phyloP scores from a whole-genome alignment of 2,797 vertebrate genomes.

The Danionella dracula region DNA sequence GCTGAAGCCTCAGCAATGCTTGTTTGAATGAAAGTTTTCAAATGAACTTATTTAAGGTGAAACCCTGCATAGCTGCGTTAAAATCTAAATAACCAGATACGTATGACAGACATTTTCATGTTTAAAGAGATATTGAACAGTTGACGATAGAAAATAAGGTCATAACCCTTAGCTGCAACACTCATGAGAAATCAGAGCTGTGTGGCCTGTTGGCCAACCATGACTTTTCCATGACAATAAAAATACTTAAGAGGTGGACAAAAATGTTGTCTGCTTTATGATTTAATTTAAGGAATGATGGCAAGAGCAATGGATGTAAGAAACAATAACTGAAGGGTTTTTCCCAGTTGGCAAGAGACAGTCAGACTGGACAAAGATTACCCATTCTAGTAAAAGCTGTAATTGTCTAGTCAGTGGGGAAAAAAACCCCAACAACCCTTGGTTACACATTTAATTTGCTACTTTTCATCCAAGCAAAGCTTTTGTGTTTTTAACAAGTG shows the following conservation, averaged over 20 bases:
- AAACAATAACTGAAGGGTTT: conserved; percentile 4
- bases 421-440: conserved; percentile 58
- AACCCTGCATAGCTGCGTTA: too few species aligned
- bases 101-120: too few species aligned
- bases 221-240: conserved; percentile 98
- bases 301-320: conserved; percentile 22
- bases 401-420: conserved; percentile 75
- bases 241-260: conserved; percentile 82
- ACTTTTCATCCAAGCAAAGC: conserved; percentile 71
- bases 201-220: conserved; percentile 71
- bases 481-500: conserved; percentile 63
- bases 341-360: conserved; percentile 49
- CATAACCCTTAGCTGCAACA: conserved; percentile 84
- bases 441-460: conserved; percentile 60
- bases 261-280: conserved; percentile 64
- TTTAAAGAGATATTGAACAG: too few species aligned
- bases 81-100: too few species aligned
- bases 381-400: conserved; percentile 64
- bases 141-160: too few species aligned
- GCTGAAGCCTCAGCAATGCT: too few species aligned
- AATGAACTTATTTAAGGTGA: too few species aligned
- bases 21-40: too few species aligned
- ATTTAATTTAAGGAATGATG: conserved; percentile 38
- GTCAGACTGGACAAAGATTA: conserved; percentile 61
- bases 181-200: conserved; percentile 87